phyloP scores from a whole-genome alignment of 2,888 invertebrate species.

The Metacarcinus magister region DNA sequence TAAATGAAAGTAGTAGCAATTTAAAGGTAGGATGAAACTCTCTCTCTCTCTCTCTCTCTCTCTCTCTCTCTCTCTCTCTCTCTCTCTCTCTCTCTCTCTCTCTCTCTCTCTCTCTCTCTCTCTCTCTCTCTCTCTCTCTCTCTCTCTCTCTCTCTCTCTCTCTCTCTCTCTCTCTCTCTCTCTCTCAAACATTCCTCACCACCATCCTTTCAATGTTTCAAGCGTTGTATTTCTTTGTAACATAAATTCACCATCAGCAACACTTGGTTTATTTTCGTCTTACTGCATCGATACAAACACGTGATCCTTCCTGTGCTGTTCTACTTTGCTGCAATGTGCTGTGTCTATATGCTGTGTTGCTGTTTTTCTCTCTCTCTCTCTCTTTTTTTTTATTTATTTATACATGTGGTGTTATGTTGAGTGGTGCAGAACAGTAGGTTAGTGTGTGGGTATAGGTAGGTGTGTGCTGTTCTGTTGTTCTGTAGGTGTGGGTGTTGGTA shows the following conservation, averaged over 20 bases:
- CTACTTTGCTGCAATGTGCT: not conserved
- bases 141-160: not conserved
- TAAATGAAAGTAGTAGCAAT: not conserved
- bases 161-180: not conserved
- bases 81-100: not conserved
- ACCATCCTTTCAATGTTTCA: not conserved
- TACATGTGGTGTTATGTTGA: not conserved
- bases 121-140: not conserved
- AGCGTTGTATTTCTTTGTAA: not conserved
- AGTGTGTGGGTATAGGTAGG: not conserved
- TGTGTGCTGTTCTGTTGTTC: not conserved
- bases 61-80: not conserved
- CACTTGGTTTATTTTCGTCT: not conserved
- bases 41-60: too few relatives aligned
- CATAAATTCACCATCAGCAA: not conserved
- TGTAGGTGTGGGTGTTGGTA: not conserved
- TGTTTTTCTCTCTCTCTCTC: not conserved
- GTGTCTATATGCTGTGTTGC: not conserved
- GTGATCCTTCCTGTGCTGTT: not conserved
- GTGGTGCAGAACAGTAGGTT: not conserved
- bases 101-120: slow-evolving; percentile 1
- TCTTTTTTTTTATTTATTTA: not conserved
- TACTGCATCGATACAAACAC: not conserved
- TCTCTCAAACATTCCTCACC: not conserved
- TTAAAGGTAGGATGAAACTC: too few relatives aligned